Base-by-base conservation (phyloP, 2,113 vertebrate species). In the Neoarius graeffei region DNA sequence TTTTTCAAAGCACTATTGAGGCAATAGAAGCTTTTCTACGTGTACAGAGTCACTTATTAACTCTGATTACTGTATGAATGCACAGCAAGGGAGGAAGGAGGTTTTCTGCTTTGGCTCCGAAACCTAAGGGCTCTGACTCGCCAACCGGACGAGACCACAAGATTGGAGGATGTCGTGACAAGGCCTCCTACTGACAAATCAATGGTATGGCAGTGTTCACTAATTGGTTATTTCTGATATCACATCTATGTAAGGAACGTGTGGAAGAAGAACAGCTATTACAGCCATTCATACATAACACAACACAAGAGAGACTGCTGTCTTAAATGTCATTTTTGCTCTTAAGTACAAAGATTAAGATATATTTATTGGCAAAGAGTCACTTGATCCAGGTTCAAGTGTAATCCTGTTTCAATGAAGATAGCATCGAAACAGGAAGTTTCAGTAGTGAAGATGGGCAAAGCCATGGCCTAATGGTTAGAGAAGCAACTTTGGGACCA, bases 51-150 rank as follows among this genome's bases (percentile, higher is more conserved):
- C 87, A 92, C 89, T 90, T 91, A 93, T 94, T 94, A 92, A 94
- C 91, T 88, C 86, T 92, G 93, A 93, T 94, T 93, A 92, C 91
- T 56, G 88, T 87, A 91, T 92, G 89, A 93, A 89, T 84, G 92
- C 92, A 89, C 67, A 30, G 30, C 52, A 52, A 81, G 62, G 59
- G 82, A 54, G n/a, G 35, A 77, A 86, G 69, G 52, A 50, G 74
- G 23, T 84, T 88, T 81, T 59, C 50, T 0, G 10, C n/a, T 74
- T 35, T 50, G 74, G 11, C 83, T 50, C 25, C 8, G 50, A 84
- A 85, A 76, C 48, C 59, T 42, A 59, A 74, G 17, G 35, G 79
- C 56, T 59, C n/a, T 27, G 59, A 79, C 20, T 56, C 42, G 13
- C 71, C 52, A 27, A 64, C n/a, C 52, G 19, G 20, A 81, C 57